Evolutionary conservation across 2,797 vertebrate genomes (phyloP).

Genomic region (Muraenolepis orangiensis): DNA sequence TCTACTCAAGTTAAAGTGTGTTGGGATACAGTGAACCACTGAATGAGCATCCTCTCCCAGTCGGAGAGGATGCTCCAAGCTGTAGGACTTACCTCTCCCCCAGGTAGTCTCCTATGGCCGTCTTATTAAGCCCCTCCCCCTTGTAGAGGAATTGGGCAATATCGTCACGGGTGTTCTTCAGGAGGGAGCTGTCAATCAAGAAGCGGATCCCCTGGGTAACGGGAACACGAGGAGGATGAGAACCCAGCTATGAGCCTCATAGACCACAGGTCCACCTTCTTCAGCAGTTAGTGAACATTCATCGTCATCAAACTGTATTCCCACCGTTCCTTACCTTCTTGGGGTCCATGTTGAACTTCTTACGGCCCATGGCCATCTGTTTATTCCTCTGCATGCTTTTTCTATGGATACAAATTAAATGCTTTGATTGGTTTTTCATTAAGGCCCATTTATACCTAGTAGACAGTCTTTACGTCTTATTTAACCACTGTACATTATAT

Average conservation of each 20-base stretch:
- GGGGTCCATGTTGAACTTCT: slow-evolving; percentile 98
- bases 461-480: too few species aligned
- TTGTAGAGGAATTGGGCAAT: slow-evolving; percentile 93
- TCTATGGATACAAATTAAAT: slow-evolving; percentile 64
- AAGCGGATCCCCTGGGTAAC: slow-evolving; percentile 86
- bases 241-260: not conserved
- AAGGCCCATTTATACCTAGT: too few species aligned
- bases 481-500: too few species aligned
- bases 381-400: slow-evolving; percentile 97
- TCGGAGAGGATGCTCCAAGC: not conserved
- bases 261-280: too few species aligned
- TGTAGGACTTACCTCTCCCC: slow-evolving; percentile 82
- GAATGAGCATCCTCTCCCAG: too few species aligned
- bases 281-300: not conserved
- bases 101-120: slow-evolving; percentile 93
- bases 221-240: slow-evolving; percentile 13
- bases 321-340: slow-evolving; percentile 80
- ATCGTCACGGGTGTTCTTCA: slow-evolving; percentile 89
- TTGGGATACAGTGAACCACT: slow-evolving; percentile 1
- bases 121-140: slow-evolving; percentile 95
- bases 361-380: slow-evolving; percentile 94
- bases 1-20: not conserved
- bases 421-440: too few species aligned
- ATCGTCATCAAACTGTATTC: not conserved
- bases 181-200: slow-evolving; percentile 86